Evolutionary conservation across 2,888 invertebrate genomes (phyloP), one percentile per base, ranked within the genome.

Genomic region (Philopedon plagiatum): DNA sequence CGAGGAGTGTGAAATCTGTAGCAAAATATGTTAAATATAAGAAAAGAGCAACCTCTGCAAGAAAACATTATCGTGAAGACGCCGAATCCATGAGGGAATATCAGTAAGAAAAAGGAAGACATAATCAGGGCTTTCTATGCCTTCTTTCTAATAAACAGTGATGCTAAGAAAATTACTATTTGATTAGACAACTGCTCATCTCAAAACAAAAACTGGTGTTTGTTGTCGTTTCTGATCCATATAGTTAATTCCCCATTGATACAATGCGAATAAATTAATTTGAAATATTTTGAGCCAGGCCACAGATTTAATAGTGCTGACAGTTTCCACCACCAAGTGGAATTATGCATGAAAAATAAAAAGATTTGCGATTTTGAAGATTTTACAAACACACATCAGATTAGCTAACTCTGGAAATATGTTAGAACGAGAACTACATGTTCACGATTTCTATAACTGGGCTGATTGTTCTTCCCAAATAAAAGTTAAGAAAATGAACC

Each of bases 101-200:
- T 41, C 61, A 13, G 66, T 65, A 9, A 32, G 74, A 66, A 57
- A 11, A 66, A 66, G 46, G 54, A 66, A 18, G 76, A 75, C 11
- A 67, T 77, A 46, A 66, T 73, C 7, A 71, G 69, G 32, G 37
- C 74, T 5, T 74, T 75, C 32, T 71, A 75, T 57, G 32, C 58
- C n/a, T 77, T 77, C 57, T 60, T 77, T 15, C 15, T 61, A 19
- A 8, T 61, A 34, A 19, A 67, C 39, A 64, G 76, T 46, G 78
- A 78, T 58, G 29, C 39, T 21, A 26, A 61, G 62, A 58, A 56
- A 23, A 62, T 76, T 13, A 73, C 60, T 7, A 32, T 78, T 9
- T 78, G 78, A 76, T 37, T 75, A 32, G 78, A 73, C 63, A 74
- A 76, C 46, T 76, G 76, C 46, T 56, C 73, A 11, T 64, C 58